phyloP scores from a whole-genome alignment of 2,113 vertebrate species.

The Verasper variegatus region DNA sequence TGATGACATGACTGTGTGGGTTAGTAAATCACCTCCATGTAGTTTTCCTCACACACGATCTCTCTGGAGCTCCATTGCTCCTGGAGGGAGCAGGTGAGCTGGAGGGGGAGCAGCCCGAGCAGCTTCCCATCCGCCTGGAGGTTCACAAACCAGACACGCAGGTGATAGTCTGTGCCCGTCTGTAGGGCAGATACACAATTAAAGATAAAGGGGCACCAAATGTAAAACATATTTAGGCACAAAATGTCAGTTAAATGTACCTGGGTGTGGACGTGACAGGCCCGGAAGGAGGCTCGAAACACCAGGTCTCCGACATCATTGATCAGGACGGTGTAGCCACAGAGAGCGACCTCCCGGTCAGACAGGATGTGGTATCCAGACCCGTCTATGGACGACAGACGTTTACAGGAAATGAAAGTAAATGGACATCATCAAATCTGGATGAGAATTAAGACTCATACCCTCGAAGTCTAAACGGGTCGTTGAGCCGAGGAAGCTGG shows the following conservation, averaged over 20 bases:
- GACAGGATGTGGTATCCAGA: slow-evolving; percentile 56
- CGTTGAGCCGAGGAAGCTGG: slow-evolving; percentile 36
- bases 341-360: slow-evolving; percentile 43
- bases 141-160: slow-evolving; percentile 63
- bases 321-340: slow-evolving; percentile 62
- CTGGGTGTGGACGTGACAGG: slow-evolving; percentile 65
- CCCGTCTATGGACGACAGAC: slow-evolving; percentile 46
- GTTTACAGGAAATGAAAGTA: neutral
- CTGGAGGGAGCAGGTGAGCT: slow-evolving; percentile 43
- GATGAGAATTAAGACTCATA: neutral
- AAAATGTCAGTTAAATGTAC: slow-evolving; percentile 15
- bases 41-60: slow-evolving; percentile 69
- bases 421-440: too few relatives aligned
- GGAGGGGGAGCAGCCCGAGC: slow-evolving; percentile 34
- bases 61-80: slow-evolving; percentile 52
- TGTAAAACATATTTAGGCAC: neutral
- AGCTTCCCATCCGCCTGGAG: slow-evolving; percentile 13
- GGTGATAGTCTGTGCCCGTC: slow-evolving; percentile 44
- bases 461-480: slow-evolving; percentile 66
- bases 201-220: neutral
- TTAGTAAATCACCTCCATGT: slow-evolving; percentile 65
- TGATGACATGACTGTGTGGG: too few relatives aligned
- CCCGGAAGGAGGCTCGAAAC: slow-evolving; percentile 69
- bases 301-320: slow-evolving; percentile 58
- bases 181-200: slow-evolving; percentile 18